These are phyloP conservation scores for Apotomis turbidana DNA, from an alignment of 2,888 invertebrate species.

Conservation along the genomic window DNA sequence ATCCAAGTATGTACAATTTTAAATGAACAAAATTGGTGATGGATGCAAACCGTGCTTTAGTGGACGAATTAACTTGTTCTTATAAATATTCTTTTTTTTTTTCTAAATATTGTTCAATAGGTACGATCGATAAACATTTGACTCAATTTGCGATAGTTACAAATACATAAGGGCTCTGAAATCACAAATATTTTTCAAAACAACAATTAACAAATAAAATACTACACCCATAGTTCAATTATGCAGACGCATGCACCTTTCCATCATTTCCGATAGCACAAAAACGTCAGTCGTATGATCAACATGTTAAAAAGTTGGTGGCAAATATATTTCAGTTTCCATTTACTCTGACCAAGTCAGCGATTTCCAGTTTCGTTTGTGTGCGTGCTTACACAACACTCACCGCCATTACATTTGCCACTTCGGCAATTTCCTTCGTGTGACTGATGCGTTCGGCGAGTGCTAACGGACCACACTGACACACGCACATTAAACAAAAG, in stretches of 20 bases:
- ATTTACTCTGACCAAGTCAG: conserved; percentile 23
- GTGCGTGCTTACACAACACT: conserved; percentile 47
- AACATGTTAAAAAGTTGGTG: conserved; percentile 19
- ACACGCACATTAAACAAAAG: conserved; percentile 1
- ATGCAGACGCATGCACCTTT: conserved; percentile 15
- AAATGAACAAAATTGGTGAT: too few species aligned
- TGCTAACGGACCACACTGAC: conserved; percentile 19
- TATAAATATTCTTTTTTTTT: too few species aligned
- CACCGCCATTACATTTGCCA: conserved; percentile 32
- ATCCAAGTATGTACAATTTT: too few species aligned
- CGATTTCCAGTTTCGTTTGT: conserved; percentile 74
- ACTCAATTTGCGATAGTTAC: too few species aligned
- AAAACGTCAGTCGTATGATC: conserved; percentile 12
- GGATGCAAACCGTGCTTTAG: too few species aligned
- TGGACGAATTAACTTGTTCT: too few species aligned
- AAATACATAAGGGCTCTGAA: background rate
- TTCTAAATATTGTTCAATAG: too few species aligned
- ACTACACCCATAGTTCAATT: conserved; percentile 9
- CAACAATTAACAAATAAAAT: background rate
- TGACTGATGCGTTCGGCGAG: conserved; percentile 36
- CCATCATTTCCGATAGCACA: background rate
- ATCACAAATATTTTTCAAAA: background rate
- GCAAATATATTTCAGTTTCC: conserved; percentile 36
- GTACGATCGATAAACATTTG: too few species aligned
- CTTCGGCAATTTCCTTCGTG: conserved; percentile 29